Percentiles rank a stretch among this genome's conserved stretches.
These are phyloP conservation scores for Echeneis naucrates DNA, from an alignment of 2,797 vertebrate species.

Conservation along the genomic window DNA sequence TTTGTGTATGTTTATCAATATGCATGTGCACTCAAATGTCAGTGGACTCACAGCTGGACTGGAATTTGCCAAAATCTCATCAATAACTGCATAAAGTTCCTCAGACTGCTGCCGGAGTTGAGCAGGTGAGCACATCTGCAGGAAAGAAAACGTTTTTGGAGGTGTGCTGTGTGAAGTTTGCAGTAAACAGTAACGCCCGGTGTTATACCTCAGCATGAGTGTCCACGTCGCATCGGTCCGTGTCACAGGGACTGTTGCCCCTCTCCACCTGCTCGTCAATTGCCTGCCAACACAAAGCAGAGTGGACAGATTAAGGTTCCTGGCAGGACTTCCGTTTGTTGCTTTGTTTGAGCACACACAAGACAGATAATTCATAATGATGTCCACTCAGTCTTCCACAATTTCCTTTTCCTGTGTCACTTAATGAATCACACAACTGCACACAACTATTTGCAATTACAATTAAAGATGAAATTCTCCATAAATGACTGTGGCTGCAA, in stretches of 20 bases:
- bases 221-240: slow-evolving; percentile 61
- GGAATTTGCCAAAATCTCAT: slow-evolving; percentile 90
- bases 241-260: slow-evolving; percentile 62
- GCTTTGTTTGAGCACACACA: slow-evolving; percentile 1
- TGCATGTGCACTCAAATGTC: background rate
- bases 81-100: slow-evolving; percentile 93
- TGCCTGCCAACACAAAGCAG: slow-evolving; percentile 66
- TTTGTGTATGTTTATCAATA: background rate
- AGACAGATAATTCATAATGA: slow-evolving; percentile 2
- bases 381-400: slow-evolving; percentile 5
- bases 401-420: background rate
- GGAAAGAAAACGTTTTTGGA: slow-evolving; percentile 38
- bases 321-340: background rate
- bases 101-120: slow-evolving; percentile 93
- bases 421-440: background rate
- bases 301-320: slow-evolving; percentile 17
- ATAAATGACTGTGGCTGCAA: background rate
- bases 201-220: slow-evolving; percentile 87
- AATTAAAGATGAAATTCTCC: background rate
- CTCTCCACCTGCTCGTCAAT: slow-evolving; percentile 86
- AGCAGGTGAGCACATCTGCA: slow-evolving; percentile 92
- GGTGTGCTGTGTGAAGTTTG: background rate
- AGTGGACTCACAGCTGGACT: slow-evolving; percentile 84
- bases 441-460: background rate
- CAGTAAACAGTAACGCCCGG: background rate